Base-by-base conservation (phyloP, 2,888 invertebrate genomes). In the Platycheirus rosarum region DNA sequence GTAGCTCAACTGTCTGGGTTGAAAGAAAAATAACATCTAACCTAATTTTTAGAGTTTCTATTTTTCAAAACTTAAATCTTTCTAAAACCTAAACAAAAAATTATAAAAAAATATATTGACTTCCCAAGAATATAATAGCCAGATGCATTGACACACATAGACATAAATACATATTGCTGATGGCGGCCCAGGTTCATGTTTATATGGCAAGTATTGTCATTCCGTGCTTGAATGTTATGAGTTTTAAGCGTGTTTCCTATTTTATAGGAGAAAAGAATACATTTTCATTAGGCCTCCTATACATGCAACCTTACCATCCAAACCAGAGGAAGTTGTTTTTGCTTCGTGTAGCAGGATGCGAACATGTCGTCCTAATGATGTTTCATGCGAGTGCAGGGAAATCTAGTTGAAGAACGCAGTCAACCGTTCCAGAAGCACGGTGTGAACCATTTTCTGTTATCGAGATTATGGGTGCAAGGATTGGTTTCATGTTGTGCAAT, bases 301-400 rank as follows among this genome's bases (percentile, higher is more conserved):
- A 32, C 29, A 7, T 32, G 29, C 1, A 4, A 32, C 29, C 8
- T 8, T 32, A 8, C 29, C 29, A 32, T 32, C 4, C 29, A 4
- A 6, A 8, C 29, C 8, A 8, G 29, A 8, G 29, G 29, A 32
- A 32, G 8, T 32, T 32, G 29, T 8, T 7, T 32, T 32, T 32
- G 29, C 3, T 32, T 32, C 8, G 1, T 32, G 29, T 3, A 3
- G 44, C 14, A 9, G 14, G 26, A 13, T 26, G 4, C 26, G 11
- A 26, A 26, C 26, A 49, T 26, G 49, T 26, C 49, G 26, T 13
- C 18, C 26, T 49, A 49, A 49, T 49, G 49, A 49, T 49, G 49
- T 26, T 49, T 49, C 26, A 32, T 32, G 8, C 8, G 26, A 14
- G 23, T 11, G 26, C n/a, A 49, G 14, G 23, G 26, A 49, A 26